A percentile compares a stretch with the other conserved stretches of the same genome.
Evolutionary conservation across 2,888 invertebrate genomes (phyloP).

Genomic region (Chydorus sphaericus): DNA sequence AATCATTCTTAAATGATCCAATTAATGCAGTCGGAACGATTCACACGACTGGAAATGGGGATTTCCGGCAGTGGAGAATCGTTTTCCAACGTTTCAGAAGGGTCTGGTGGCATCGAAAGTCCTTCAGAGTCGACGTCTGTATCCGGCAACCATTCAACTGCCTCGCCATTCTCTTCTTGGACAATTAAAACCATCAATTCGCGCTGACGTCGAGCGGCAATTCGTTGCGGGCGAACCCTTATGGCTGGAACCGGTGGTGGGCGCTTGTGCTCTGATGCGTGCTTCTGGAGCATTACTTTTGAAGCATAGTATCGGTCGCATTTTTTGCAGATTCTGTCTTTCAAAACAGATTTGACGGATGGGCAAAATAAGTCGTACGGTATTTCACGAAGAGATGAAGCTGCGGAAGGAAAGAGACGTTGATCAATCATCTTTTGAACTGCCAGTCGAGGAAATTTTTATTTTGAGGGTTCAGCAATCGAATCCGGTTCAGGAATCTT

Average conservation of each 20-base stretch:
- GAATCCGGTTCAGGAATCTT: not conserved
- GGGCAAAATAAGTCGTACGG: not conserved
- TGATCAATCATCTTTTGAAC: not conserved
- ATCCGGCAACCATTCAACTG: not conserved
- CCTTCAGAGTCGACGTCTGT: not conserved
- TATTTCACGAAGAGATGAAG: not conserved
- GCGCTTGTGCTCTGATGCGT: not conserved
- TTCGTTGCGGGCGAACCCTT: not conserved
- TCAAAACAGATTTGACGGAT: not conserved
- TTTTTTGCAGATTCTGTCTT: not conserved
- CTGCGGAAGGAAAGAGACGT: not conserved
- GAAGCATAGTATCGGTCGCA: not conserved
- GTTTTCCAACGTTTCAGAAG: not conserved
- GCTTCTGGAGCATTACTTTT: not conserved
- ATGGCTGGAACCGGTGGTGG: not conserved
- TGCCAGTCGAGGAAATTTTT: not conserved
- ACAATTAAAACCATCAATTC: not conserved
- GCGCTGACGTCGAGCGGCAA: conserved; percentile 1
- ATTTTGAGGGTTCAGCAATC: not conserved
- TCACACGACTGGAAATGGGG: not conserved
- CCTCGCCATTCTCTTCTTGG: not conserved
- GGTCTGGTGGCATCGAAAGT: too few species aligned
- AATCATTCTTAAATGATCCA: too few species aligned
- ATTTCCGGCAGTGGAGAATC: not conserved
- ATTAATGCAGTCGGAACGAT: not conserved